Evolutionary conservation across 2,113 vertebrate genomes (phyloP).

Genomic region (Gambusia holbrooki): DNA sequence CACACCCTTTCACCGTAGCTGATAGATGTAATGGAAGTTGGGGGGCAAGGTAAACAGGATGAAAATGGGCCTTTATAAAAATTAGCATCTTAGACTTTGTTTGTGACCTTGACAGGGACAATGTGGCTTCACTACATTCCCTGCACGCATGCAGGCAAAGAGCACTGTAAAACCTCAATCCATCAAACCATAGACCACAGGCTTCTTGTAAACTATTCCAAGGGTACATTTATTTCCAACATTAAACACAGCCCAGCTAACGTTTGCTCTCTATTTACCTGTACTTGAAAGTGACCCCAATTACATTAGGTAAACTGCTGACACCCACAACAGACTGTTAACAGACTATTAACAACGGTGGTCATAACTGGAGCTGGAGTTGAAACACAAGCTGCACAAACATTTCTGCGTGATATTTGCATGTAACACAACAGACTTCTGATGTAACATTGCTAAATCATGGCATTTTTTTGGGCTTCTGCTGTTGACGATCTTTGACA

Average conservation of each 20-base stretch:
- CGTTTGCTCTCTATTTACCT: constrained; percentile 63
- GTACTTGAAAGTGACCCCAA: constrained; percentile 65
- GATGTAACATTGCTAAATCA: constrained; percentile 31
- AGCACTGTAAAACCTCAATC: constrained; percentile 61
- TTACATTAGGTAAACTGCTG: constrained; percentile 75
- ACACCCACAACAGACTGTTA: constrained; percentile 60
- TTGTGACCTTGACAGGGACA: constrained; percentile 70
- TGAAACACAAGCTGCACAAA: background rate
- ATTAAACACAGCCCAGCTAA: constrained; percentile 63
- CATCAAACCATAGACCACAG: constrained; percentile 47
- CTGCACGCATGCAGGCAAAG: constrained; percentile 15
- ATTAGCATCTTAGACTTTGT: constrained; percentile 51
- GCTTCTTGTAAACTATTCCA: constrained; percentile 64
- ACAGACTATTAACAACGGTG: constrained; percentile 37
- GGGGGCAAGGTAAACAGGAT: constrained; percentile 14
- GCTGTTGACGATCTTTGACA: constrained; percentile 1
- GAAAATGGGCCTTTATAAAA: constrained; percentile 46
- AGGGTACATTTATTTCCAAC: constrained; percentile 65
- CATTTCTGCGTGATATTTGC: background rate
- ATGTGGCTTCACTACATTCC: constrained; percentile 45
- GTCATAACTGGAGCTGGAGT: constrained; percentile 30
- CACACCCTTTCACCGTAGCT: background rate
- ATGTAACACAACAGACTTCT: background rate
- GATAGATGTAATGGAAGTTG: constrained; percentile 2
- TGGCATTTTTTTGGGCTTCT: background rate